These are phyloP conservation scores for Pristis pectinata DNA, from an alignment of 2,797 vertebrate genomes.

Conservation along the genomic window DNA sequence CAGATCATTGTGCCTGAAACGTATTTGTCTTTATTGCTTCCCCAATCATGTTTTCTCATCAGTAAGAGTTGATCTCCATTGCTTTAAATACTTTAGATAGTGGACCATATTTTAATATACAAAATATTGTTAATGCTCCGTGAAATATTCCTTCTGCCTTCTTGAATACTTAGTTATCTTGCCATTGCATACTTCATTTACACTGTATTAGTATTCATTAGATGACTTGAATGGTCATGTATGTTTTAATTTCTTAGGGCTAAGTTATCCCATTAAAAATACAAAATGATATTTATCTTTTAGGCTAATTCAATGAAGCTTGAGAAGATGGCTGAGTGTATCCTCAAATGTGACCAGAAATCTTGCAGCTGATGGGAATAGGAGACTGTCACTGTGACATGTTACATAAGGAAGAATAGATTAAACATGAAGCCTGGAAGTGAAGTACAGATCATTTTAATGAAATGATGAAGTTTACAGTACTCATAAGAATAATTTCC, in stretches of 20 bases:
- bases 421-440: background rate
- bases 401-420: background rate
- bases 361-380: background rate
- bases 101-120: background rate
- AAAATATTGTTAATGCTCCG: background rate
- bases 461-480: background rate
- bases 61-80: background rate
- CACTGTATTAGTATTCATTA: background rate
- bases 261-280: background rate
- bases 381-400: background rate
- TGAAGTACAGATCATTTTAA: background rate
- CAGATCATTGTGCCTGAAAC: background rate
- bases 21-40: background rate
- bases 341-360: background rate
- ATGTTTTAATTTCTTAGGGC: background rate
- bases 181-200: background rate
- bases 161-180: background rate
- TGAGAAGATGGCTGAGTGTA: background rate
- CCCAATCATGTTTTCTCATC: background rate
- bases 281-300: background rate
- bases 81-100: background rate
- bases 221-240: background rate
- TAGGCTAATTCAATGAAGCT: background rate
- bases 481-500: background rate
- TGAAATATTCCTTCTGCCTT: background rate